These are phyloP conservation scores for Cyclophora albipunctata DNA, from an alignment of 2,888 invertebrate genomes.

Conservation along the genomic window DNA sequence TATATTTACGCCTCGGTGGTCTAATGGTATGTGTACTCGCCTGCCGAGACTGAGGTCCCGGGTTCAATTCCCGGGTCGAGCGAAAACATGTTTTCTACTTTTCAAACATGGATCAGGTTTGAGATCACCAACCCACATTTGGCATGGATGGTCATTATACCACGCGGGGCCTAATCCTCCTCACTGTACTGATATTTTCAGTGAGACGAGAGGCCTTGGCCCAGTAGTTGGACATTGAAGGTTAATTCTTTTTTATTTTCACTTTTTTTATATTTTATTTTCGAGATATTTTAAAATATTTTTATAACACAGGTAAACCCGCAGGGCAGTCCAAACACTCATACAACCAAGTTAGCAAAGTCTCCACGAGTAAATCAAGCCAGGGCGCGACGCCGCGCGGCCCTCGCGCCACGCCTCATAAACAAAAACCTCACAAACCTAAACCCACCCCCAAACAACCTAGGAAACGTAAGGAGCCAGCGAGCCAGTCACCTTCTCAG, in stretches of 20 bases:
- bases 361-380: conserved; percentile 67
- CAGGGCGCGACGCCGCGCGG: conserved; percentile 42
- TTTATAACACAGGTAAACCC: conserved; percentile 53
- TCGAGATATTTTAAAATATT: conserved; percentile 1
- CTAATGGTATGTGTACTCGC: too few species aligned
- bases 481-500: conserved; percentile 34
- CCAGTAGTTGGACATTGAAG: neutral
- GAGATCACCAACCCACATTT: neutral
- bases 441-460: conserved; percentile 46
- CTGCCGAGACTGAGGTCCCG: too few species aligned
- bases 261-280: neutral
- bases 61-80: too few species aligned
- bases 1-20: neutral
- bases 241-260: neutral
- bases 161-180: neutral
- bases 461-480: conserved; percentile 28
- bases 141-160: neutral
- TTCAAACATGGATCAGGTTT: too few species aligned
- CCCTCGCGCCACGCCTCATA: conserved; percentile 40
- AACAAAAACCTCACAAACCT: conserved; percentile 32
- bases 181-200: too few species aligned
- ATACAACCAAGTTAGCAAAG: conserved; percentile 72
- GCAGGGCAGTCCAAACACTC: conserved; percentile 68
- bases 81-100: too few species aligned
- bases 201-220: too few species aligned